Base-by-base conservation (phyloP, 2,797 vertebrate species). In the Labeo calbasu region DNA sequence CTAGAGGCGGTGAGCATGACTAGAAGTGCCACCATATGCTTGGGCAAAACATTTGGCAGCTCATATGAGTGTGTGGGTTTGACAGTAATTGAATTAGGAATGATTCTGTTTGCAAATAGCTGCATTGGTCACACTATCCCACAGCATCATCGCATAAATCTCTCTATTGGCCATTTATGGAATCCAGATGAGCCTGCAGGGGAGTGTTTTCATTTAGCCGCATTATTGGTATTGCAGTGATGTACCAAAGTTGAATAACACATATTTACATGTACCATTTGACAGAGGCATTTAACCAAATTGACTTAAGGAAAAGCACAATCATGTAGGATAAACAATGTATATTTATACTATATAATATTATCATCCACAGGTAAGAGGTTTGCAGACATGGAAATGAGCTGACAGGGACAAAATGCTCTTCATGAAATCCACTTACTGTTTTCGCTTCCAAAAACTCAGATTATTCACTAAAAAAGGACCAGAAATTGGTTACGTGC, bases 371-470 rank as follows among this genome's bases (percentile, higher is more conserved):
- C 53, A 32, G 15, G 43, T 7, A 76, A 40, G 21, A 83, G 11
- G 46, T n/a, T 59, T 81, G 53, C 36, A 59, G 79, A 21, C 50
- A 57, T 57, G 11, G 36, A 70, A 36, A 43, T 46, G 5, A 46
- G 46, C n/a, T 81, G 23, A 81, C 15, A 48, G 11, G 21, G 9
- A 28, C 91, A 88, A 91, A 91, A 89, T 91, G 85, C 88, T 91
- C 88, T 91, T 91, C 88, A 88, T 94, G 90, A 92, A 84, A 78
- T 85, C 87, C 78, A 77, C 85, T 82, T 83, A 77, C 66, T 66
- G 59, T 79, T 86, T 61, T 69, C 71, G 21, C 50, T 78, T 65
- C 81, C 81, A 87, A 87, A 59, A 87, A 88, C 78, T 88, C 86
- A 21, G 23, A 89, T 92, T 90, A 90, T 88, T 91, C 80, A 85